Evolutionary conservation across 2,113 vertebrate genomes (phyloP), one percentile per base, ranked within the genome.

Genomic region (Pseudopipra pipra): DNA sequence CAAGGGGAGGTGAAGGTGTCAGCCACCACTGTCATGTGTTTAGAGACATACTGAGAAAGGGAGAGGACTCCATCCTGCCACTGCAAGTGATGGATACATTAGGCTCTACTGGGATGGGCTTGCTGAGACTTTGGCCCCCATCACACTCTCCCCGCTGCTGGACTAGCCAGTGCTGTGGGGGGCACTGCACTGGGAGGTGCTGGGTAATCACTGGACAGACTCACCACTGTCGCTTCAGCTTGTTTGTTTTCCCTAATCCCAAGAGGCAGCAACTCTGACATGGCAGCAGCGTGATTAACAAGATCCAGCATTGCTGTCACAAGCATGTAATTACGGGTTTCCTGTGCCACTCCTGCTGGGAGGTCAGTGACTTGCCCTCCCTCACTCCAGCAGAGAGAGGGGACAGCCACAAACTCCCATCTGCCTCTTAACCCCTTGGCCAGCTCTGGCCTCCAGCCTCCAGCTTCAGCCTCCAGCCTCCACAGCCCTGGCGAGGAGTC

Each of bases 291-390:
- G 4, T 97, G 97, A 96, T 97, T 97, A 97, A 97, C 95, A 97
- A 95, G 96, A 97, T 88, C 85, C 92, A 96, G 92, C 27, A 4
- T 90, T 96, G 96, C 96, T 97, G 97, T 96, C 94, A 97, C 93
- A 95, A 94, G 85, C 96, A 91, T 93, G 93, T 96, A 96, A 97
- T 97, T 97, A 96, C 8, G 71, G 72, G 93, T 95, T 97, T 97
- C 97, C 97, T 95, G 97, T 96, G 93, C 96, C 95, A 97, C 95
- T 97, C 97, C 97, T 96, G 87, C 94, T 96, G 90, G 78, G 96
- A 97, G 97, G 96, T 97, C 96, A 97, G 84, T 83, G 89, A 95
- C 94, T 97, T 90, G 87, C 96, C 85, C 95, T 97, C 95, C 88
- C 93, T 95, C 73, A 41, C 93, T 94, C 89, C 76, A 51, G 83